Conservation (phyloP, 2,888 invertebrate species). For the Chrysodeixis includens region DNA sequence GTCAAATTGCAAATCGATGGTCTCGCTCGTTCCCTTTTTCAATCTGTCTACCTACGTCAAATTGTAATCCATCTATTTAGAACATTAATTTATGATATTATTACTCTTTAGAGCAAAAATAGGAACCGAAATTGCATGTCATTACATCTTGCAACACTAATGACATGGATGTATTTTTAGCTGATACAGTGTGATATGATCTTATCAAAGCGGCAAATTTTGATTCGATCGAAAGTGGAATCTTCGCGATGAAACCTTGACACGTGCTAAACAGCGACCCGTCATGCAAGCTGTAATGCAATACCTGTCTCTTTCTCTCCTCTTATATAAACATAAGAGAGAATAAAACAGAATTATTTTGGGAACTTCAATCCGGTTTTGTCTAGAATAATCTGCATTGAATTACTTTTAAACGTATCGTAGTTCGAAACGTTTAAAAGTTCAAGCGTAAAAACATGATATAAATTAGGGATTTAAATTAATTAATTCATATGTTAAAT, state of each 20-base stretch:
- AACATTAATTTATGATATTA: too few relatives aligned
- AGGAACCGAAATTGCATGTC: background rate
- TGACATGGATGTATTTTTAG: background rate
- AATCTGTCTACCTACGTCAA: too few relatives aligned
- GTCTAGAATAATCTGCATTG: slow-evolving; percentile 5
- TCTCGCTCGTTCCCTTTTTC: too few relatives aligned
- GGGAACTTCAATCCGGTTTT: slow-evolving; percentile 21
- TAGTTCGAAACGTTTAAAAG: too few relatives aligned
- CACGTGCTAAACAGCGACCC: slow-evolving; percentile 22
- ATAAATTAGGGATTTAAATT: too few relatives aligned
- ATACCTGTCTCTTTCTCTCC: slow-evolving; percentile 16
- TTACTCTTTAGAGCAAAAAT: too few relatives aligned
- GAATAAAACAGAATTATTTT: slow-evolving; percentile 16
- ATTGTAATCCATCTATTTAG: too few relatives aligned
- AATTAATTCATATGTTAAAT: too few relatives aligned
- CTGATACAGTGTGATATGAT: background rate
- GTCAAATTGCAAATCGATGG: too few relatives aligned
- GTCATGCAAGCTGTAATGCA: slow-evolving; percentile 24
- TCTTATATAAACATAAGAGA: background rate
- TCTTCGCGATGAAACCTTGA: slow-evolving; percentile 41
- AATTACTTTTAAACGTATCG: background rate
- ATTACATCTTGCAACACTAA: background rate
- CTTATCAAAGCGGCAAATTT: slow-evolving; percentile 10
- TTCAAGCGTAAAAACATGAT: background rate
- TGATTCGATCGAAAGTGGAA: slow-evolving; percentile 44